phyloP scores from a whole-genome alignment of 92 coral and sea anemone genomes.

The Parazoanthus darwini region DNA sequence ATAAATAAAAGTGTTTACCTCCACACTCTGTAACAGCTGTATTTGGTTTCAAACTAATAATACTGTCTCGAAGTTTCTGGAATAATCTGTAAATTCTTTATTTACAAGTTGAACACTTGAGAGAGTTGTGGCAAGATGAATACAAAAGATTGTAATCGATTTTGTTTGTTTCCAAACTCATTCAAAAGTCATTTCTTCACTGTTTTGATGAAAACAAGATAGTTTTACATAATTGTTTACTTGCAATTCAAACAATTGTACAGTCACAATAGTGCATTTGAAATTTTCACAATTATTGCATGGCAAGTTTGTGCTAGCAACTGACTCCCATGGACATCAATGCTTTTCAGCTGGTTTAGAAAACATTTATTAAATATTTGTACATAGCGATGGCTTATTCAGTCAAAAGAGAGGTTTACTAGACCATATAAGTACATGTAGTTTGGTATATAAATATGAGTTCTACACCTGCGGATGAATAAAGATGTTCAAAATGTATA shows the following conservation, averaged over 20 bases:
- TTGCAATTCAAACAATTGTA: too few species aligned
- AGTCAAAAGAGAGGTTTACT: slow-evolving; percentile 7
- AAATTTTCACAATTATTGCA: background rate
- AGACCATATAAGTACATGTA: background rate
- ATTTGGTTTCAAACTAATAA: background rate
- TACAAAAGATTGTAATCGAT: too few species aligned
- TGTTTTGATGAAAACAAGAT: too few species aligned
- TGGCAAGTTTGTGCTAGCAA: too few species aligned
- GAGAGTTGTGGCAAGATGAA: background rate
- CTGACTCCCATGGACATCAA: background rate
- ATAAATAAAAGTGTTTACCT: background rate
- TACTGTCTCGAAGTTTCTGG: background rate
- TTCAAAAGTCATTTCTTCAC: too few species aligned
- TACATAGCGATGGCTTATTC: slow-evolving; percentile 11
- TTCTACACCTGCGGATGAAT: background rate
- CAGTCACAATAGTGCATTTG: too few species aligned
- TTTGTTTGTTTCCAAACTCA: too few species aligned
- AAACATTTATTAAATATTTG: background rate
- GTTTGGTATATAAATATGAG: slow-evolving; percentile 23
- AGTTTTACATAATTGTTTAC: too few species aligned
- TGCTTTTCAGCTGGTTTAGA: background rate
- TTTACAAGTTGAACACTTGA: background rate
- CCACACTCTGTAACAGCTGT: background rate
- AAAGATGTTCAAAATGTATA: background rate
- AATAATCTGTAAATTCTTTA: background rate